Percentiles rank a stretch among this genome's conserved stretches.
These are phyloP conservation scores for Triplophysa yarkandensis DNA, from an alignment of 2,797 vertebrate species.

Conservation along the genomic window DNA sequence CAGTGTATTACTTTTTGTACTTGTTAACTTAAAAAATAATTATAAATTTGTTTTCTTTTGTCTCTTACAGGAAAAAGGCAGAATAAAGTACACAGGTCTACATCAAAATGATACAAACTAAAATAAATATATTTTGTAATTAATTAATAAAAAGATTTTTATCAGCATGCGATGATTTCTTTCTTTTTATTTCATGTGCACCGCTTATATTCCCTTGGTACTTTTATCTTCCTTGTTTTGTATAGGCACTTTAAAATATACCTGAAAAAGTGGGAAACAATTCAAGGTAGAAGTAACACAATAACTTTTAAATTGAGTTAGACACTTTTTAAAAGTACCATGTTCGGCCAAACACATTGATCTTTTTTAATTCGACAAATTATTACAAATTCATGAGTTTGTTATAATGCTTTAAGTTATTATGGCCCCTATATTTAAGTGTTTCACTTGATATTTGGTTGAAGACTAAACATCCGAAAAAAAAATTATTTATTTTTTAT, in stretches of 20 bases:
- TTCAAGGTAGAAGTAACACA: not conserved
- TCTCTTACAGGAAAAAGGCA: conserved; percentile 4
- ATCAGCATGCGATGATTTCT: not conserved
- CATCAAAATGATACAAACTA: not conserved
- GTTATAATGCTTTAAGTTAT: not conserved
- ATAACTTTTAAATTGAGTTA: not conserved
- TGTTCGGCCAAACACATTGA: too few species aligned
- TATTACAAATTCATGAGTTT: not conserved
- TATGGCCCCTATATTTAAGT: not conserved
- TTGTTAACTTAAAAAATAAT: too few species aligned
- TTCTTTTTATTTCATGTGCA: not conserved
- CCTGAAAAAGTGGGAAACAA: not conserved
- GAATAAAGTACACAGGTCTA: not conserved
- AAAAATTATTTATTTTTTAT: too few species aligned
- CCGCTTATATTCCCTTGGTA: not conserved
- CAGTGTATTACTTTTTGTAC: too few species aligned
- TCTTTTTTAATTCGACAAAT: too few species aligned
- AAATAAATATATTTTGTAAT: conserved; percentile 16
- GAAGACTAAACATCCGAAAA: not conserved
- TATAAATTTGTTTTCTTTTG: not conserved
- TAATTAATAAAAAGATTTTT: conserved; percentile 7
- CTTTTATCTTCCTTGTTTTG: not conserved
- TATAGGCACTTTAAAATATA: not conserved
- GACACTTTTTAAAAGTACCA: not conserved
- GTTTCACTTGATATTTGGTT: not conserved